Evolutionary conservation across 2,888 invertebrate genomes (phyloP), one percentile per base, ranked within the genome.

Genomic region (Stictocephala bisonia): DNA sequence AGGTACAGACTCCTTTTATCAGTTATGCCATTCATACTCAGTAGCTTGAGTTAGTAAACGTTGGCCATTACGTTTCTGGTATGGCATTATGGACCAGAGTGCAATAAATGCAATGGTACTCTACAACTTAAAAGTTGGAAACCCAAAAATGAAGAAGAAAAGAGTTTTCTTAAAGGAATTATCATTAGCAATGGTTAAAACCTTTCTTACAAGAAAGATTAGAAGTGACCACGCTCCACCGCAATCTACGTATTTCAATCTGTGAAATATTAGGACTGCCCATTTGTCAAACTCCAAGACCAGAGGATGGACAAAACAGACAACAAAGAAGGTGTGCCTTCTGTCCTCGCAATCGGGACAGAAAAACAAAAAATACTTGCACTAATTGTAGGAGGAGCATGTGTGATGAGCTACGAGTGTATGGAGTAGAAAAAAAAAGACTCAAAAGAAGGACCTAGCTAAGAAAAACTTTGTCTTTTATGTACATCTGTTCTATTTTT

Each of bases 1-100:
- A 66, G 80, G 78, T 35, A 78, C 81, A 44, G 79, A 81, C 73
- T 72, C 74, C 60, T 78, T 79, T 27, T 79, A 79, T 64, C 71
- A 79, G 74, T 76, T 78, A 72, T 80, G 79, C 58, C 76, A 73
- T 56, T 73, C 74, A 9, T 80, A 79, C 73, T 75, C 76, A 58
- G 69, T 77, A 26, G 66, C 74, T 6, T 68, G 79, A 74, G 77
- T 67, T 68, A 77, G 78, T 20, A 77, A 75, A 72, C 66, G 78
- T 73, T 81, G 79, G 80, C 78, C 79, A 29, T 51, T 79, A 51
- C 74, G 74, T 20, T 48, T 79, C 53, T 80, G 80, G 40, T 27
- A 41, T 26, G 73, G 73, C 20, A 73, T 73, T 29, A 27, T 73
- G 44, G 72, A 72, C 51, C 72, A 72, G 50, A 60, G 41, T 26